Conservation (phyloP, 2,113 vertebrate genomes). For the Chunga burmeisteri region DNA sequence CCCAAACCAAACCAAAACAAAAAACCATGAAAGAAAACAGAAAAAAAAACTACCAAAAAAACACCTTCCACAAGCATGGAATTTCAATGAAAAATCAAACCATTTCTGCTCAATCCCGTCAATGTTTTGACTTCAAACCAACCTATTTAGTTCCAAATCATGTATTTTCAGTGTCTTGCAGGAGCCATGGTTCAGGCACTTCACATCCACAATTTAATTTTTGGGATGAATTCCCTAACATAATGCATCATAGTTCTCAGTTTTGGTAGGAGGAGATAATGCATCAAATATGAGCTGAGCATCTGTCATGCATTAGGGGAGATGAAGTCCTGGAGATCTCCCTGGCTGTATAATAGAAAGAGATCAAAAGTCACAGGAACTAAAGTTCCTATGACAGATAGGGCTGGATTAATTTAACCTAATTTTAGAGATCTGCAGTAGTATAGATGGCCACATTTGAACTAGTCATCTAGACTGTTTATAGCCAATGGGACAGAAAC, state of each 20-base stretch:
- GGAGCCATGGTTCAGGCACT: not conserved
- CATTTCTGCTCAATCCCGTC: fast-evolving
- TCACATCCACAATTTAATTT: slow-evolving; percentile 2
- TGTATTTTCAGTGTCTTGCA: not conserved
- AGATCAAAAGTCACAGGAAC: not conserved
- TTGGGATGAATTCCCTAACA: not conserved
- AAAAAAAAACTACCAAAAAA: not conserved
- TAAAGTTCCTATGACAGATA: not conserved
- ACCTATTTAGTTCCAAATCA: not conserved
- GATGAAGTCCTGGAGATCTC: not conserved
- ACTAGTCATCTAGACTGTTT: not conserved
- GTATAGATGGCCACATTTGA: not conserved
- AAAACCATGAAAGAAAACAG: not conserved
- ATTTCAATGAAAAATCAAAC: not conserved
- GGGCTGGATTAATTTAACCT: not conserved
- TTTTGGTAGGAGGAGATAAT: not conserved
- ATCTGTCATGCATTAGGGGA: not conserved
- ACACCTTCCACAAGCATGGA: fast-evolving
- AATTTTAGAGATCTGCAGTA: not conserved
- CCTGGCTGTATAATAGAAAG: not conserved
- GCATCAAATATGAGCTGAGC: slow-evolving; percentile 21
- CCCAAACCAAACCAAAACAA: no score
- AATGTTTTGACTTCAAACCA: not conserved
- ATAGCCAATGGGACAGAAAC: not conserved
- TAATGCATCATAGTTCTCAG: not conserved